A percentile compares a stretch with the other conserved stretches of the same genome.
Conservation (phyloP, 2,888 invertebrate genomes). For the Chelonus formosanus region DNA sequence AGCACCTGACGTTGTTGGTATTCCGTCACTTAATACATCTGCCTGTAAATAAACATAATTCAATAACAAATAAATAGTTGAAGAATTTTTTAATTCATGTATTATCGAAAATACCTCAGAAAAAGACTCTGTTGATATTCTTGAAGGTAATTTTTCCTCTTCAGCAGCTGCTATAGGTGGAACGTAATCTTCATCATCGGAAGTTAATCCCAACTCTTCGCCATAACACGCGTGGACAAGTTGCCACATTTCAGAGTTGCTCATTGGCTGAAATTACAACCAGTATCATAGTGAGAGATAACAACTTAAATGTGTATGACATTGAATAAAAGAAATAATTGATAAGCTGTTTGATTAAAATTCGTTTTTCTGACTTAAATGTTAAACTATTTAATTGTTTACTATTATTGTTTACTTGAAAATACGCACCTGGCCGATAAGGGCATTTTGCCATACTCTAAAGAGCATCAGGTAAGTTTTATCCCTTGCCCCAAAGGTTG, state of each 20-base stretch:
- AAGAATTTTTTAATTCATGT: background rate
- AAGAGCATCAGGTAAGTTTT: constrained; percentile 96
- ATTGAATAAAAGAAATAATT: constrained; percentile 2
- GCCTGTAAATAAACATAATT: too few species aligned
- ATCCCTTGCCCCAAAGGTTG: constrained; percentile 93
- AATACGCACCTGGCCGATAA: constrained; percentile 77
- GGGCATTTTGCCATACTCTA: constrained; percentile 94
- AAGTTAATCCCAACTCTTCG: constrained; percentile 90
- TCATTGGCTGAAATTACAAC: constrained; percentile 66
- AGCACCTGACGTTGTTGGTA: too few species aligned
- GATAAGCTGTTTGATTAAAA: background rate
- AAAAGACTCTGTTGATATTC: constrained; percentile 67
- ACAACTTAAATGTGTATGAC: constrained; percentile 2
- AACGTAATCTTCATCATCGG: constrained; percentile 89
- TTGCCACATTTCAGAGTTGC: constrained; percentile 71
- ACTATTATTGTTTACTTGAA: constrained; percentile 15
- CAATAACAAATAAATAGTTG: too few species aligned
- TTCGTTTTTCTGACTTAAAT: background rate
- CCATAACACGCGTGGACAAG: constrained; percentile 93
- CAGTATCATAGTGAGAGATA: constrained; percentile 17
- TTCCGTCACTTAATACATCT: too few species aligned
- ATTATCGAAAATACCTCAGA: constrained; percentile 59
- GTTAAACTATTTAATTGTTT: background rate
- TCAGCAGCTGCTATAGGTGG: constrained; percentile 61
- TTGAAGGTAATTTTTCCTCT: constrained; percentile 60